Evolutionary conservation across 1,140 invertebrate genomes (phyloP).

Genomic region (Limonius californicus): DNA sequence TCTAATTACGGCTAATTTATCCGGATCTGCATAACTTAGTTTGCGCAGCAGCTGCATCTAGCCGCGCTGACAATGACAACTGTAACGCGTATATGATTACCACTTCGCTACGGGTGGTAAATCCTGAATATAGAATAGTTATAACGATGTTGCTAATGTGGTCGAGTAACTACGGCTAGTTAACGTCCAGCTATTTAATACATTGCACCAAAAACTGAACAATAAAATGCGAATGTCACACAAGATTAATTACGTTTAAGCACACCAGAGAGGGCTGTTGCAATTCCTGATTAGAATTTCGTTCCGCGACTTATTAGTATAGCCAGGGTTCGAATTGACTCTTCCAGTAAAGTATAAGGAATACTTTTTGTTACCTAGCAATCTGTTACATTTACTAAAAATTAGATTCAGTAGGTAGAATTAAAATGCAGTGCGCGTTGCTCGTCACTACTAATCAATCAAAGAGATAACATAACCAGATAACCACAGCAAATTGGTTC

Average conservation of each 20-base stretch:
- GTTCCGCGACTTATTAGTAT: too few relatives aligned
- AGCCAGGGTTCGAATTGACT: too few relatives aligned
- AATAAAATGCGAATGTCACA: too few relatives aligned
- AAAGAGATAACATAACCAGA: constrained; percentile 9
- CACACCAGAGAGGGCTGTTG: too few relatives aligned
- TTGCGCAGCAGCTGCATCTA: constrained; percentile 23
- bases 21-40: constrained; percentile 30
- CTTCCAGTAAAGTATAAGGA: too few relatives aligned
- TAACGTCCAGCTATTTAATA: too few relatives aligned
- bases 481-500: constrained; percentile 10
- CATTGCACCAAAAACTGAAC: too few relatives aligned
- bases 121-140: constrained; percentile 7
- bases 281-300: too few relatives aligned
- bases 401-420: background rate
- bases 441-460: constrained; percentile 7
- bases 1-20: constrained; percentile 34
- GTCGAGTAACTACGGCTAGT: too few relatives aligned
- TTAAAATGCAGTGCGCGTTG: constrained; percentile 2
- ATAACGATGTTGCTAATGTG: background rate
- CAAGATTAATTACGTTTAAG: too few relatives aligned
- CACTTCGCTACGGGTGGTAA: constrained; percentile 17
- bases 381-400: too few relatives aligned
- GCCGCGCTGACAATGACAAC: constrained; percentile 26
- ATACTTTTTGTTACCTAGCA: too few relatives aligned
- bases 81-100: constrained; percentile 30